A percentile compares a stretch with the other conserved stretches of the same genome.
These are phyloP conservation scores for Lasioglossum villosulum DNA, from an alignment of 2,888 invertebrate genomes.

Conservation along the genomic window DNA sequence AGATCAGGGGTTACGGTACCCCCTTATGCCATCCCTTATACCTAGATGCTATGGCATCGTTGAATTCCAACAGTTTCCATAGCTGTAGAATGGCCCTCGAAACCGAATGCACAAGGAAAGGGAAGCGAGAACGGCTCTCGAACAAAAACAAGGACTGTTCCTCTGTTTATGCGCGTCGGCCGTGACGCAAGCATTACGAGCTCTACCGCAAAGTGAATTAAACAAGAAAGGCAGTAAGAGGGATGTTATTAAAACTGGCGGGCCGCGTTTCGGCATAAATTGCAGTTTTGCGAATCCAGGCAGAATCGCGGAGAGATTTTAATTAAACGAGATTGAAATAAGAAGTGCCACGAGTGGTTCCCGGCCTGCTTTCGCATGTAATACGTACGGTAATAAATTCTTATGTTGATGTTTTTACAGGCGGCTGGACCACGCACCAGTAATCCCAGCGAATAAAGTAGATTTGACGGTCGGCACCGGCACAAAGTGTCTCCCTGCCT, in stretches of 20 bases:
- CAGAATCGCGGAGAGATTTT: constrained; percentile 39
- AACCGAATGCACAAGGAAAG: not conserved
- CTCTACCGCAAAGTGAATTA: constrained; percentile 33
- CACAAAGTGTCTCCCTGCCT: not conserved
- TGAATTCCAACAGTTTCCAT: too few species aligned
- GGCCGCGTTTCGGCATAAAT: constrained; percentile 37
- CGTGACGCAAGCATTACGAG: not conserved
- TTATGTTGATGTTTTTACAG: constrained; percentile 32
- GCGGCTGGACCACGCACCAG: not conserved
- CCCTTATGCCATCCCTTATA: too few species aligned
- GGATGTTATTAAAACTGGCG: constrained; percentile 57
- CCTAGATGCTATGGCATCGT: too few species aligned
- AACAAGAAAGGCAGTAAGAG: constrained; percentile 7
- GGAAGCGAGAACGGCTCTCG: not conserved
- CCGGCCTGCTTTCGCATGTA: not conserved
- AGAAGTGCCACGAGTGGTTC: not conserved
- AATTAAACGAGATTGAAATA: constrained; percentile 55
- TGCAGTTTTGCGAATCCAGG: constrained; percentile 46
- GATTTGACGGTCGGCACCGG: not conserved
- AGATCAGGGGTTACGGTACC: too few species aligned
- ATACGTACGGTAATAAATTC: constrained; percentile 41
- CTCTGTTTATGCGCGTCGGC: not conserved
- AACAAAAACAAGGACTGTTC: not conserved
- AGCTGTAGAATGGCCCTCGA: not conserved
- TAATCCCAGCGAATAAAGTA: not conserved